Base-by-base conservation (phyloP, 2,797 vertebrate species). In the Centroberyx gerrardi region DNA sequence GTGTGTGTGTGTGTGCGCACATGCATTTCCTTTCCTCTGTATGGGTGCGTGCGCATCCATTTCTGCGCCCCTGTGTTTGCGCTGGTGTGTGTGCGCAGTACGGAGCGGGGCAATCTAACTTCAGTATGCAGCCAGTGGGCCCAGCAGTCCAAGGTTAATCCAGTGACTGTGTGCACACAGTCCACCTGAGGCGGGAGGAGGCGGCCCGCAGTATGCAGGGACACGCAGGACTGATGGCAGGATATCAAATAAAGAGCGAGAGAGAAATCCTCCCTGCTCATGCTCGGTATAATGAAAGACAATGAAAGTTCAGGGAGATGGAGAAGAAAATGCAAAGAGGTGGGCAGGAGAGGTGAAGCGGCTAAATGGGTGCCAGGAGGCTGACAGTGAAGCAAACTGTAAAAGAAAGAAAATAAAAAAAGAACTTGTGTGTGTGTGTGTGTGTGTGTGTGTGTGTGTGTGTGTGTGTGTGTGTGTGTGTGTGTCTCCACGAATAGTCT, bases 141-240 rank as follows among this genome's bases (percentile, higher is more conserved):
- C 66, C 67, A 15, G 61, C 69, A 55, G 66, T 72, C 60, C 82
- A 74, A 81, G 84, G 76, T 87, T 89, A 88, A 89, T 87, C 81
- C 82, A 82, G 48, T 72, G 68, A 72, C 62, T 66, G 68, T 78
- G 75, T 74, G 73, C n/a, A 40, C n/a, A 40, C 71, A 87, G 74
- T 71, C 74, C 73, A 85, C 78, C 81, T 46, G 60, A 73, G 46
- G 76, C 64, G 62, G 65, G 15, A 31, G 54, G 74, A 55, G 54
- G 68, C 46, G 36, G 53, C 31, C 44, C n/a, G 7, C 55, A 31
- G 63, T 69, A 79, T 83, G 80, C 85, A 62, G 64, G 68, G 53
- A 61, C 82, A 85, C n/a, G 54, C 28, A 52, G 62, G 42, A 49
- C 44, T 18, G 36, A 44, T 28, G 33, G 64, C 36, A 42, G 36